Evolutionary conservation across 2,888 invertebrate genomes (phyloP).

Genomic region (Harpalus rufipes): DNA sequence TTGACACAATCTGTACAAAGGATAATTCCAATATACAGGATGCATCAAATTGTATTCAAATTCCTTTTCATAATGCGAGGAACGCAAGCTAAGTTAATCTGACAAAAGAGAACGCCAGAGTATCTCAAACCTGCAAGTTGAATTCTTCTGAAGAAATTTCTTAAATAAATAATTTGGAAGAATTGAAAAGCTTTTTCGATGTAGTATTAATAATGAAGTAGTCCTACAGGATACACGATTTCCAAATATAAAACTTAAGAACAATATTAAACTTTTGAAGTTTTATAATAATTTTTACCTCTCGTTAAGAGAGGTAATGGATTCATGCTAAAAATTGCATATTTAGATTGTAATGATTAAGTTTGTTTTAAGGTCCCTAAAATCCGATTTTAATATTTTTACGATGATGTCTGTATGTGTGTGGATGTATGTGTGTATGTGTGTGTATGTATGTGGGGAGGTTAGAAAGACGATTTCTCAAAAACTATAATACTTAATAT

Average conservation of each 20-base stretch:
- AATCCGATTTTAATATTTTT: too few species aligned
- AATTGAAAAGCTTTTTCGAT: not conserved
- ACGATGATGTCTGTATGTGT: too few species aligned
- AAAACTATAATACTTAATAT: too few species aligned
- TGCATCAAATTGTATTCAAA: conserved; percentile 35
- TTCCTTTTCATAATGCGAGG: conserved; percentile 15
- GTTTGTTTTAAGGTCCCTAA: too few species aligned
- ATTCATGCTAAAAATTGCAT: too few species aligned
- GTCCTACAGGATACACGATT: not conserved
- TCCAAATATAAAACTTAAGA: not conserved
- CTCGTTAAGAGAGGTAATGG: too few species aligned
- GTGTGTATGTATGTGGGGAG: too few species aligned
- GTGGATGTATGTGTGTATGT: too few species aligned
- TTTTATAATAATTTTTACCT: too few species aligned
- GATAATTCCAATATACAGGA: conserved; percentile 21
- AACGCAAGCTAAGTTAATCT: not conserved
- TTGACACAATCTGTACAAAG: conserved; percentile 25
- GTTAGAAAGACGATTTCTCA: too few species aligned
- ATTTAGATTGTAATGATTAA: too few species aligned
- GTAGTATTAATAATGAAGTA: not conserved
- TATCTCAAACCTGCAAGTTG: not conserved
- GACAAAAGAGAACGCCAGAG: conserved; percentile 8
- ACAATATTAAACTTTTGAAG: too few species aligned
- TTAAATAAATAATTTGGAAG: conserved; percentile 1
- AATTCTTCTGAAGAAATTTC: not conserved